Base-by-base conservation (phyloP, 2,888 invertebrate species). In the Drosophila kuntzei region DNA sequence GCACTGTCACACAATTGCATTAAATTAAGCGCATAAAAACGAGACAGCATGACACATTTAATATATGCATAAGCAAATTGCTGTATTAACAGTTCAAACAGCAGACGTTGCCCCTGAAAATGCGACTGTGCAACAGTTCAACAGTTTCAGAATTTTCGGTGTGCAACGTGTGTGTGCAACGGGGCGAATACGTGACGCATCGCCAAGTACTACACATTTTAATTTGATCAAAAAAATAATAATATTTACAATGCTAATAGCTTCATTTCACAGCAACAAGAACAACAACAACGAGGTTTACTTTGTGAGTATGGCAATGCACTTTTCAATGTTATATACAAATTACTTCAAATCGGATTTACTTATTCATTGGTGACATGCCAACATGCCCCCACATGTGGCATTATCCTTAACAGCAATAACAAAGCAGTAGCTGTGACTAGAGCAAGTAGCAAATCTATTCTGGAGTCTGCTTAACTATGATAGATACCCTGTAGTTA, bases 211-310 rank as follows among this genome's bases (percentile, higher is more conserved):
- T 81, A 64, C 67, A 80, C 77, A 88, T 89, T 85, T 88, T 77
- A 88, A 85, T 89, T 89, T 82, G 75, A 77, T 86, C 82, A 71
- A 32, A 47, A 89, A 85, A 71, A 32, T 29, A 89, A 85, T 82
- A 85, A 85, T 89, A 88, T 85, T 85, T 89, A 69, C 77, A 71
- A 68, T 58, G 83, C 89, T 89, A 86, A 86, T 89, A 87, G 85
- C 78, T 88, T 75, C 66, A 87, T 80, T 85, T 76, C 49, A 53
- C 60, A 32, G 16, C 62, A 49, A 8, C 27, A 27, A 4, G 25
- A 60, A 44, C 37, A 41, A 29, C 18, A 36, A 27, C 53, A 71
- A 37, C 14, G 11, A n/a, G 22, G 25, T 25, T n/a, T 6, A n/a
- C 32, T 43, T 27, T 43, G 20, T 27, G 27, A 53, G 60, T 74